phyloP scores from a whole-genome alignment of 2,888 invertebrate species.

The Notodromas monacha region DNA sequence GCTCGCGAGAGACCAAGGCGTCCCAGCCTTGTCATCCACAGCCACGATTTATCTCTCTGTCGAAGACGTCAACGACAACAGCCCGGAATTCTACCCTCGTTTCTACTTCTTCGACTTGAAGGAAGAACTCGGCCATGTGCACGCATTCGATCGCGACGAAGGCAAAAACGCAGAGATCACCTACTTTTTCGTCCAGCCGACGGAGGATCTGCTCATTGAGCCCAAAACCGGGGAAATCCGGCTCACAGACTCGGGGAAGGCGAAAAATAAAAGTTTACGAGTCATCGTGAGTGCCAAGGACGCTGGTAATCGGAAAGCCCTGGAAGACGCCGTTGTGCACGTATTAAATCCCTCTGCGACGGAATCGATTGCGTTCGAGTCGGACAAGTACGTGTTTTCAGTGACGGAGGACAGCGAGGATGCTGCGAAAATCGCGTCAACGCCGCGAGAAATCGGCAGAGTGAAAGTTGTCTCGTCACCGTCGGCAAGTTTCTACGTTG shows the following conservation, averaged over 20 bases:
- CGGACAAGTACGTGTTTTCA: conserved; percentile 40
- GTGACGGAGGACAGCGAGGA: conserved; percentile 45
- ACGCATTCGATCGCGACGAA: conserved; percentile 51
- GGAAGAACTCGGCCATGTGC: conserved; percentile 30
- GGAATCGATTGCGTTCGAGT: too few relatives aligned
- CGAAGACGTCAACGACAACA: conserved; percentile 65
- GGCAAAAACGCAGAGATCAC: conserved; percentile 38
- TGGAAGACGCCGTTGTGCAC: conserved; percentile 33
- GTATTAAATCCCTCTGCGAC: too few relatives aligned
- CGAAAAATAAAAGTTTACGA: too few relatives aligned
- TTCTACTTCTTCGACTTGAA: conserved; percentile 40
- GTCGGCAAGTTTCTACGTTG: conserved; percentile 38
- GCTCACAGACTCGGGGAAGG: neutral
- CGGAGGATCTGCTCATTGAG: conserved; percentile 37
- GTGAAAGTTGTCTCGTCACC: too few relatives aligned
- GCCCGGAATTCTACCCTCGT: conserved; percentile 61
- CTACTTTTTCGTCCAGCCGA: conserved; percentile 26
- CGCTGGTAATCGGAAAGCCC: conserved; percentile 35
- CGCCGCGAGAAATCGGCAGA: conserved; percentile 45
- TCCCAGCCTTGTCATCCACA: conserved; percentile 57
- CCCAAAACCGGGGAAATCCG: conserved; percentile 28
- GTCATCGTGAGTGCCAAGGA: conserved; percentile 39
- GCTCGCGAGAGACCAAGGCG: conserved; percentile 64
- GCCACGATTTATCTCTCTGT: conserved; percentile 48
- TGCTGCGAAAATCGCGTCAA: too few relatives aligned